These are phyloP conservation scores for Cercocebus atys DNA, from an alignment of 2,113 vertebrate genomes.

Conservation along the genomic window DNA sequence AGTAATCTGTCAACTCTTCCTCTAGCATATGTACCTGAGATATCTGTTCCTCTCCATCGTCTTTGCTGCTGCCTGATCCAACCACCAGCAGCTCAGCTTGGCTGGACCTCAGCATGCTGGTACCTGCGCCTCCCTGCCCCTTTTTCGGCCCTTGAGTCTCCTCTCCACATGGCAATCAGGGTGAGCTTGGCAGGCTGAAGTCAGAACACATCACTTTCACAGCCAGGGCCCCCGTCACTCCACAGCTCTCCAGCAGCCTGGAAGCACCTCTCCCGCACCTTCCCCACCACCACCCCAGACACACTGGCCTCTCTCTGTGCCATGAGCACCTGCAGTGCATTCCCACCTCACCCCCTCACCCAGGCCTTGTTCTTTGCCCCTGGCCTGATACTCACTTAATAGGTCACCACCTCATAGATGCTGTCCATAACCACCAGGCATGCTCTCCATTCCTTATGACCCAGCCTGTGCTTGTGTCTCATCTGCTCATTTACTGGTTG, in stretches of 20 bases:
- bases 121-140: fast-evolving
- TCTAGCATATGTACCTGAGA: fast-evolving
- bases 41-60: fast-evolving
- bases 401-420: fast-evolving
- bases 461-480: too few species aligned
- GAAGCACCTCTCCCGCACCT: too few species aligned
- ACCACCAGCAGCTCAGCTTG: background rate
- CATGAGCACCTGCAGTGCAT: fast-evolving
- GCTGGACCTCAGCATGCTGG: too few species aligned
- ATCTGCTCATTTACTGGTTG: background rate
- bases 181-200: background rate
- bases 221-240: too few species aligned
- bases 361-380: background rate
- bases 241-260: too few species aligned
- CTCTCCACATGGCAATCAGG: too few species aligned
- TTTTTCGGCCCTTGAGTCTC: fast-evolving
- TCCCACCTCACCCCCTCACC: background rate
- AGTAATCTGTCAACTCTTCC: background rate
- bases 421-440: too few species aligned
- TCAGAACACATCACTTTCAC: too few species aligned
- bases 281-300: background rate
- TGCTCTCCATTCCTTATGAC: fast-evolving
- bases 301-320: background rate
- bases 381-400: fast-evolving
- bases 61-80: background rate